Conservation (phyloP, 2,797 vertebrate species). For the Microctenopoma lineatum region DNA sequence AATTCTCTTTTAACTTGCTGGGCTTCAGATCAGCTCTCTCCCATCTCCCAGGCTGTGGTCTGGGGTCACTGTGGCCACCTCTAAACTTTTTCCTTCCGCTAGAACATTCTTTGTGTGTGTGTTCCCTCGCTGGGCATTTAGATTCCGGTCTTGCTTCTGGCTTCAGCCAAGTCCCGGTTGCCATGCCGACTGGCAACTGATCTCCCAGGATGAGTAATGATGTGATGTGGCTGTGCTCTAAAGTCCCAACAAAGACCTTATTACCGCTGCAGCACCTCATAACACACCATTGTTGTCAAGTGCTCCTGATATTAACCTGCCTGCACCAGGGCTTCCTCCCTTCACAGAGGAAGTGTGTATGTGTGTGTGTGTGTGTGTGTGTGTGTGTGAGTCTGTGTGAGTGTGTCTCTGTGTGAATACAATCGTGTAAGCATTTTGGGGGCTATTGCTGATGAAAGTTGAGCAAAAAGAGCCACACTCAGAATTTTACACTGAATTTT, state of each 20-base stretch:
- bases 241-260: constrained; percentile 88
- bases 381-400: constrained; percentile 20
- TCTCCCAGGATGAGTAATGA: constrained; percentile 88
- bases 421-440: constrained; percentile 44
- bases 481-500: constrained; percentile 28
- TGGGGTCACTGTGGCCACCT: constrained; percentile 71
- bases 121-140: constrained; percentile 77
- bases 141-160: constrained; percentile 86
- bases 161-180: constrained; percentile 82
- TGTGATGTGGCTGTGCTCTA: constrained; percentile 84
- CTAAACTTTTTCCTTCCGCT: constrained; percentile 74
- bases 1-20: constrained; percentile 26
- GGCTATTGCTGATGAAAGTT: constrained; percentile 52
- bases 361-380: constrained; percentile 29
- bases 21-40: constrained; percentile 46
- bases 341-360: constrained; percentile 55
- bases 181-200: constrained; percentile 86
- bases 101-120: constrained; percentile 74
- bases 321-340: constrained; percentile 75
- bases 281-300: constrained; percentile 86
- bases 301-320: constrained; percentile 87
- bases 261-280: constrained; percentile 86
- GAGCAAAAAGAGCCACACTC: constrained; percentile 39
- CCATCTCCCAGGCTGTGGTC: constrained; percentile 36
- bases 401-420: constrained; percentile 11